These are phyloP conservation scores for Andrena chrysosceles DNA, from an alignment of 2,888 invertebrate species.

Conservation along the genomic window DNA sequence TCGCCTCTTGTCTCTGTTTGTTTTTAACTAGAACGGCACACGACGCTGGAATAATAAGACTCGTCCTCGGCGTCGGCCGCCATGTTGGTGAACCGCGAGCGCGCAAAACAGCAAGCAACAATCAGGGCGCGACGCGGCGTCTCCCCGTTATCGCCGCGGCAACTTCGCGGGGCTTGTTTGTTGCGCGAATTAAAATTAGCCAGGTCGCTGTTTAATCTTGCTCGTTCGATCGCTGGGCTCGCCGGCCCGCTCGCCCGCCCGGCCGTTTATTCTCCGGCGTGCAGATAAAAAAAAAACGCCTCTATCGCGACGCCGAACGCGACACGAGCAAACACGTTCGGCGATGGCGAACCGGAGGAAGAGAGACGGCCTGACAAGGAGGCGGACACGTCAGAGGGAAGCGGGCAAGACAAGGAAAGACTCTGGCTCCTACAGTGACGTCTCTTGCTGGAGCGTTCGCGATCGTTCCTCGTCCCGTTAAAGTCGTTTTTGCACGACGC, in stretches of 20 bases:
- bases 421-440: neutral
- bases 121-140: neutral
- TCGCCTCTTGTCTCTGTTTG: neutral
- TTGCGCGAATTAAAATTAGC: slow-evolving; percentile 72
- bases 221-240: slow-evolving; percentile 48
- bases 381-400: neutral
- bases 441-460: neutral
- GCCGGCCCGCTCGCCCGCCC: slow-evolving; percentile 22
- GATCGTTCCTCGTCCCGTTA: neutral
- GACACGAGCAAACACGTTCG: slow-evolving; percentile 38
- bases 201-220: slow-evolving; percentile 66
- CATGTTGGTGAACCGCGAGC: slow-evolving; percentile 52
- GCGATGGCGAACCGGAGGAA: slow-evolving; percentile 22
- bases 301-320: slow-evolving; percentile 41
- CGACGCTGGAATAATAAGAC: slow-evolving; percentile 2
- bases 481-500: neutral
- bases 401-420: no score
- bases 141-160: slow-evolving; percentile 60
- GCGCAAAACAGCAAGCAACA: slow-evolving; percentile 19
- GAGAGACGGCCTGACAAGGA: neutral
- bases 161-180: slow-evolving; percentile 63
- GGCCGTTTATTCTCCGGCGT: slow-evolving; percentile 10
- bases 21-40: neutral
- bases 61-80: slow-evolving; percentile 51
- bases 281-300: slow-evolving; percentile 52